These are phyloP conservation scores for Pristionchus fissidentatus DNA, from an alignment of 2,888 invertebrate species.

Conservation along the genomic window DNA sequence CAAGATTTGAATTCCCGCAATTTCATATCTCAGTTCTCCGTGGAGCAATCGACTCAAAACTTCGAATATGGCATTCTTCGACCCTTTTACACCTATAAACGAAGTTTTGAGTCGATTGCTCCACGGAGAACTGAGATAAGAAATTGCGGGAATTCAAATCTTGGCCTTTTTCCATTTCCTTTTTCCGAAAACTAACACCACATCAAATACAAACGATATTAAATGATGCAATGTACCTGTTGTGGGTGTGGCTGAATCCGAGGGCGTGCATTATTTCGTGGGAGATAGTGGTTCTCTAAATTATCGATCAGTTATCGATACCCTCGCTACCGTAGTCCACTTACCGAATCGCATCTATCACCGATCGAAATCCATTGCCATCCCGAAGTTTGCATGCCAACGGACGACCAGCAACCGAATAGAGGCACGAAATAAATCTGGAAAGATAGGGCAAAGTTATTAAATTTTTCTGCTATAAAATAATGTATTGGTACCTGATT, in stretches of 20 bases:
- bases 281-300: not conserved
- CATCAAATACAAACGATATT: too few species aligned
- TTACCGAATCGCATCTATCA: not conserved
- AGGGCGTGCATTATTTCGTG: slow-evolving; percentile 27
- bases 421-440: not conserved
- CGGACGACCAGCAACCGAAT: not conserved
- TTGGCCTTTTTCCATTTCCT: too few species aligned
- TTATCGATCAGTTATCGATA: too few species aligned
- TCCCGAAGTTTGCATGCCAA: not conserved
- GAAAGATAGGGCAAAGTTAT: not conserved
- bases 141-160: too few species aligned
- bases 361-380: not conserved
- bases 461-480: not conserved
- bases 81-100: too few species aligned
- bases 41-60: too few species aligned
- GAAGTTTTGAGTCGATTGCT: too few species aligned
- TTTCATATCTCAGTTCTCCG: too few species aligned
- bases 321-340: not conserved
- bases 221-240: not conserved
- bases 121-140: too few species aligned
- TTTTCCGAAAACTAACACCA: too few species aligned
- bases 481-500: not conserved
- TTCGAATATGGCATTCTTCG: too few species aligned
- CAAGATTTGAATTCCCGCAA: too few species aligned
- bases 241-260: not conserved